phyloP scores from a whole-genome alignment of 2,797 vertebrate species.

The Falco rusticolus region DNA sequence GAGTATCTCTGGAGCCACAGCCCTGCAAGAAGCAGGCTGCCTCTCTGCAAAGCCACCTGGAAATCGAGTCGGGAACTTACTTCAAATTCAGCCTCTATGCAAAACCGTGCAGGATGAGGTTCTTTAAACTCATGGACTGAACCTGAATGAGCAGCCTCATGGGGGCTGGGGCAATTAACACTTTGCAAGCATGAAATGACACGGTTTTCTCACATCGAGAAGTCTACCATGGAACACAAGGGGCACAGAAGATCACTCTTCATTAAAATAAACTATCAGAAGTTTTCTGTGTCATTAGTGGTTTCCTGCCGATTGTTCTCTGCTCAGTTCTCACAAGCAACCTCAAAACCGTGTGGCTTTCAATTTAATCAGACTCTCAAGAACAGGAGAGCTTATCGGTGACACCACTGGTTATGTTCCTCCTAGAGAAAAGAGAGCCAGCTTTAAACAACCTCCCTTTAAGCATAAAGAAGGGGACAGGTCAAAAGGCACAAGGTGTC shows the following conservation, averaged over 20 bases:
- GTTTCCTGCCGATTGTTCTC: not conserved
- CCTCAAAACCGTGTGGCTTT: not conserved
- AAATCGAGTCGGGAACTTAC: not conserved
- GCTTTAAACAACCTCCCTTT: too few relatives aligned
- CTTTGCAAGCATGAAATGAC: not conserved
- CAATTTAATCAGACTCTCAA: not conserved
- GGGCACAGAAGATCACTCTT: not conserved
- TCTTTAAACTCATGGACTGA: not conserved
- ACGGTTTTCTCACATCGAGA: not conserved
- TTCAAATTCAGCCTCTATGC: fast-evolving
- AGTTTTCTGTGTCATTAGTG: not conserved
- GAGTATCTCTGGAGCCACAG: not conserved
- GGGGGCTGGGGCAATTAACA: fast-evolving
- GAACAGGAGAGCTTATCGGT: not conserved
- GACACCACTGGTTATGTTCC: fast-evolving
- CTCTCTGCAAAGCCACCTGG: not conserved
- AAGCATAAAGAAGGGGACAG: too few relatives aligned
- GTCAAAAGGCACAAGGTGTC: not conserved
- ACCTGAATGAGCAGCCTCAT: fast-evolving
- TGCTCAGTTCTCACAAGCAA: not conserved
- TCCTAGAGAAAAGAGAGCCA: fast-evolving
- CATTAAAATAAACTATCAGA: not conserved
- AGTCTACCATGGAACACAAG: not conserved
- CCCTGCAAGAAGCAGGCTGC: not conserved
- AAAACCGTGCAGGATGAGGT: fast-evolving